These are phyloP conservation scores for Hippocampus zosterae DNA, from an alignment of 2,113 vertebrate species.

Conservation along the genomic window DNA sequence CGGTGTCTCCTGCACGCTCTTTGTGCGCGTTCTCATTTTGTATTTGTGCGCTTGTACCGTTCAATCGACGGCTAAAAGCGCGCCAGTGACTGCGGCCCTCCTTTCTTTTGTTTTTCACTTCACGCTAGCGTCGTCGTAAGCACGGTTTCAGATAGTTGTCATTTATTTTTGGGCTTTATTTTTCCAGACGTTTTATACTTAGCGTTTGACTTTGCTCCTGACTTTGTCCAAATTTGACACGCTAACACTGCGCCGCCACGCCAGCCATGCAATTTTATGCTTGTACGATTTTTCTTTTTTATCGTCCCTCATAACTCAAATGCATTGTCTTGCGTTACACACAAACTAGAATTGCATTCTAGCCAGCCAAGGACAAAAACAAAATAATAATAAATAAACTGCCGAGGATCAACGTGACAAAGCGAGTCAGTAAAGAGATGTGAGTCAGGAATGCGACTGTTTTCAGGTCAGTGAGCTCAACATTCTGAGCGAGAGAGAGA, in stretches of 20 bases:
- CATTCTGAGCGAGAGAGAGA: slow-evolving; percentile 25
- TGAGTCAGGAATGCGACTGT: slow-evolving; percentile 65
- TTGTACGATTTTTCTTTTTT: too few relatives aligned
- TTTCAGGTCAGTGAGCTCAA: slow-evolving; percentile 74
- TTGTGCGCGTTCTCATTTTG: background rate
- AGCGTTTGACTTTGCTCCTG: too few relatives aligned
- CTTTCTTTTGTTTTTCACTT: background rate
- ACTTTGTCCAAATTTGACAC: too few relatives aligned
- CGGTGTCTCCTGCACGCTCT: background rate
- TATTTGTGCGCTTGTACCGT: background rate
- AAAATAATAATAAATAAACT: slow-evolving; percentile 22
- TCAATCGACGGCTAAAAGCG: too few relatives aligned
- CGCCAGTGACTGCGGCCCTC: too few relatives aligned
- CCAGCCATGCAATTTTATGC: too few relatives aligned
- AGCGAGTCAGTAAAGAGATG: slow-evolving; percentile 41
- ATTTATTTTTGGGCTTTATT: too few relatives aligned
- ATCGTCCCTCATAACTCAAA: background rate
- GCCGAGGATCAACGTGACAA: slow-evolving; percentile 38
- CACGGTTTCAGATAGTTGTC: too few relatives aligned
- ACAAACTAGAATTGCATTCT: background rate
- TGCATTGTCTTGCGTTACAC: background rate
- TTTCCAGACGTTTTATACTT: too few relatives aligned
- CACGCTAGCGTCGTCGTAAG: too few relatives aligned
- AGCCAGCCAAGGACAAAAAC: slow-evolving; percentile 1
- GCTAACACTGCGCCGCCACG: too few relatives aligned